Conservation (phyloP, 2,797 vertebrate genomes). For the Argyrosomus regius region DNA sequence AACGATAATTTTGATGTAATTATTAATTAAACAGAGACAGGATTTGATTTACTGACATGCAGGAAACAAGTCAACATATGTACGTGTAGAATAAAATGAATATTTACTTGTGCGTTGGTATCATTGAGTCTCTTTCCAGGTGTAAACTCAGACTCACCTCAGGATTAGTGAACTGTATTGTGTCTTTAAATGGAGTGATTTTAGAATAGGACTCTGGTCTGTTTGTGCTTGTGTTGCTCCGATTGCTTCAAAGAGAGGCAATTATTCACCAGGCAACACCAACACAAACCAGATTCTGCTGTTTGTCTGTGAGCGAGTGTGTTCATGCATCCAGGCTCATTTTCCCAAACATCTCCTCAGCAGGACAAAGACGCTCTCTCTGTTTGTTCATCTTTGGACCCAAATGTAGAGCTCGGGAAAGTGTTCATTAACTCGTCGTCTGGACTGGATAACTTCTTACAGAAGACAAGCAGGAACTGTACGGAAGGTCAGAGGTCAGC, state of each 20-base stretch:
- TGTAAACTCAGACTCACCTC: too few relatives aligned
- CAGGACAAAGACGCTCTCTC: conserved; percentile 6
- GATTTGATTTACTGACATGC: too few relatives aligned
- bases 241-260: conserved; percentile 43
- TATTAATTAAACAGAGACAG: too few relatives aligned
- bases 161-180: background rate
- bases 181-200: conserved; percentile 13
- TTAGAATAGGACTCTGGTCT: conserved; percentile 30
- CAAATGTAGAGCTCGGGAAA: background rate
- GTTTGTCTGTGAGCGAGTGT: conserved; percentile 17
- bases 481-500: conserved; percentile 5
- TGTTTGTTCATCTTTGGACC: conserved; percentile 1
- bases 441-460: background rate
- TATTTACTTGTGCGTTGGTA: too few relatives aligned
- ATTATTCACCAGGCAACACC: conserved; percentile 61
- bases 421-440: background rate
- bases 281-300: conserved; percentile 15
- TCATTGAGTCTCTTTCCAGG: too few relatives aligned
- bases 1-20: too few relatives aligned
- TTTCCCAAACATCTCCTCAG: conserved; percentile 47
- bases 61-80: too few relatives aligned
- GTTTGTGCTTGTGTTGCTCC: conserved; percentile 54
- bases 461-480: background rate
- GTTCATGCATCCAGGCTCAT: conserved; percentile 35
- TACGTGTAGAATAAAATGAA: too few relatives aligned